Conservation (phyloP, 2,113 vertebrate genomes). For the Pseudopipra pipra region DNA sequence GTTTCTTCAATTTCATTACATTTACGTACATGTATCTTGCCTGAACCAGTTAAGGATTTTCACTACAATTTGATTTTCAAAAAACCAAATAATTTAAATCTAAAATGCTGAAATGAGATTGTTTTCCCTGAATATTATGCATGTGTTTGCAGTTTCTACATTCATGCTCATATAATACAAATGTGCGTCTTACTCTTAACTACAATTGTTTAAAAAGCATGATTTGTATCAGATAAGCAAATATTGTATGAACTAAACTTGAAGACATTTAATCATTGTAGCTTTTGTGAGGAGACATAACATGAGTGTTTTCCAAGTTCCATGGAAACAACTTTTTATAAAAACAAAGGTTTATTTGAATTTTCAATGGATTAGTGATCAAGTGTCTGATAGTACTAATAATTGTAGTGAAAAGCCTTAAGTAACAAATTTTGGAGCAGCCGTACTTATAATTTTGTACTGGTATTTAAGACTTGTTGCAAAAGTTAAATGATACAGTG, state of each 20-base stretch:
- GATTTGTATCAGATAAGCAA: slow-evolving; percentile 37
- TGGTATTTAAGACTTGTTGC: slow-evolving; percentile 68
- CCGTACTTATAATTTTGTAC: slow-evolving; percentile 61
- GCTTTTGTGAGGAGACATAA: background rate
- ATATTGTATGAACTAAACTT: background rate
- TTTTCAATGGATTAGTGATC: slow-evolving; percentile 36
- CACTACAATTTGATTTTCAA: slow-evolving; percentile 75
- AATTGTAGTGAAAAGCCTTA: slow-evolving; percentile 80
- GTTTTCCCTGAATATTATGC: slow-evolving; percentile 50
- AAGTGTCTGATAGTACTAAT: slow-evolving; percentile 21
- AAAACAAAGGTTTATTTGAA: slow-evolving; percentile 37
- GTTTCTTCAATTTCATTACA: slow-evolving; percentile 60
- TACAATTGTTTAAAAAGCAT: slow-evolving; percentile 61
- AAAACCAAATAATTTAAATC: slow-evolving; percentile 17
- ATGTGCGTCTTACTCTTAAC: slow-evolving; percentile 31
- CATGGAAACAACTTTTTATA: slow-evolving; percentile 60
- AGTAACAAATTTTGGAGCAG: slow-evolving; percentile 69
- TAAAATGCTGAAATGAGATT: slow-evolving; percentile 20
- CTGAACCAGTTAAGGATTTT: slow-evolving; percentile 76
- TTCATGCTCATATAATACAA: slow-evolving; percentile 39
- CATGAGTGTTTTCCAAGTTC: slow-evolving; percentile 63
- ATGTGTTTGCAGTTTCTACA: slow-evolving; percentile 41
- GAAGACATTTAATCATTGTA: slow-evolving; percentile 8
- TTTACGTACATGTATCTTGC: slow-evolving; percentile 36
- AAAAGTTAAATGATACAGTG: slow-evolving; percentile 60